These are phyloP conservation scores for Dermatemys mawii DNA, from an alignment of 2,113 vertebrate genomes.

Conservation along the genomic window DNA sequence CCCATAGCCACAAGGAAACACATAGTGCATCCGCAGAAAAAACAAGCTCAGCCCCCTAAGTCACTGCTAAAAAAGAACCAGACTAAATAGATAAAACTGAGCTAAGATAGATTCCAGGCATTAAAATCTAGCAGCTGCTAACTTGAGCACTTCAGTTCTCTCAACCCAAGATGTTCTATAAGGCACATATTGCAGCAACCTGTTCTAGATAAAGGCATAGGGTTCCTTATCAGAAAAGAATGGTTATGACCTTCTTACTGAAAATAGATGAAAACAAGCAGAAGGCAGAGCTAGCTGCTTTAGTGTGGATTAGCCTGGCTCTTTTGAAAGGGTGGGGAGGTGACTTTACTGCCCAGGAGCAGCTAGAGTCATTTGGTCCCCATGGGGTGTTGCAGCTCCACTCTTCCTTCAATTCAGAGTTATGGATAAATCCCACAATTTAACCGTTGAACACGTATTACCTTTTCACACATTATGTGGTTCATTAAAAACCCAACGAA, in stretches of 20 bases:
- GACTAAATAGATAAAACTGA: background rate
- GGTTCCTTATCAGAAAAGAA: background rate
- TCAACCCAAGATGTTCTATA: background rate
- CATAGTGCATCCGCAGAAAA: background rate
- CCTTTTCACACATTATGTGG: background rate
- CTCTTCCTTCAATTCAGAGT: background rate
- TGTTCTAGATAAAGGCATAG: background rate
- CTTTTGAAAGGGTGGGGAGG: background rate
- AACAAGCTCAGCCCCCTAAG: background rate
- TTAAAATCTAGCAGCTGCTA: background rate
- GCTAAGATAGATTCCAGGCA: background rate
- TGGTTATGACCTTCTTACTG: background rate
- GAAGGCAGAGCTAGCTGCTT: background rate
- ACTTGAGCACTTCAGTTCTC: background rate
- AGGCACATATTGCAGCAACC: background rate
- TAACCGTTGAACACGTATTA: background rate
- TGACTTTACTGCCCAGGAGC: background rate
- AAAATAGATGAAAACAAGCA: background rate
- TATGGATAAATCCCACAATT: background rate
- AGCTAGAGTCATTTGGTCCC: rapidly evolving
- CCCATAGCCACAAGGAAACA: background rate
- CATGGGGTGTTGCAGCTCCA: background rate
- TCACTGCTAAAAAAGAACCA: background rate
- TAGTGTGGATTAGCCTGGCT: background rate
- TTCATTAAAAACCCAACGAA: background rate